Base-by-base conservation (phyloP, 2,888 invertebrate species). In the Caenorhabditis macrosperma region DNA sequence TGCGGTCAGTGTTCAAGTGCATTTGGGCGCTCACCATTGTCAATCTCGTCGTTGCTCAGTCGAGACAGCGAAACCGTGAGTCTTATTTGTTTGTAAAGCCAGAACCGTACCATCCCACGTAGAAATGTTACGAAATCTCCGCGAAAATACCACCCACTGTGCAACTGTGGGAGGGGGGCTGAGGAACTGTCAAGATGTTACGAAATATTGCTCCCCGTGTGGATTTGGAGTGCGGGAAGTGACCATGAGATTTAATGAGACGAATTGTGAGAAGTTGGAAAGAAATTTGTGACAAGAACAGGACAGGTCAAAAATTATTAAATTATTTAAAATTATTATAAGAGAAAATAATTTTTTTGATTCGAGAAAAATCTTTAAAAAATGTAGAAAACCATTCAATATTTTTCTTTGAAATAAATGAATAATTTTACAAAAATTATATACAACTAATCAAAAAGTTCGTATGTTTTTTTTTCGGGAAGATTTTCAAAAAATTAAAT, bases 61-160 rank as follows among this genome's bases (percentile, higher is more conserved):
- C 61, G 26, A 41, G 64, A 44, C 72, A 63, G 20, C 48, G 63
- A 38, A 64, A 55, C 50, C 28, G 74, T 74, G 59, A 74, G 74
- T 66, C 20, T 63, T 60, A 22, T 61, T 72, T 72, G 48, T 48
- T 72, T 7, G 15, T 20, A 69, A 38, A 35, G 41, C 54, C 60
- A 15, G 41, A 54, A 38, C 38, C 38, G 33, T 59, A 26, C 46
- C 33, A 33, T 55, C 15, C 28, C 20, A 6, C 24, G n/a, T 5
- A 22, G 35, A 17, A 10, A 9, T 1, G 48, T 69, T 69, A 12
- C 68, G 68, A 69, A 60, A 60, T 28, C 33, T 26, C 20, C n/a
- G 28, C 41, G n/a, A 54, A 54, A 26, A 22, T 52, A 61, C 61
- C 71, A 71, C 69, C 60, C 69, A 24, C 61, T 50, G 68, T 10